Percentiles rank a stretch among this genome's conserved stretches.
phyloP scores from a whole-genome alignment of 2,113 vertebrate species.

The Asarcornis scutulata region DNA sequence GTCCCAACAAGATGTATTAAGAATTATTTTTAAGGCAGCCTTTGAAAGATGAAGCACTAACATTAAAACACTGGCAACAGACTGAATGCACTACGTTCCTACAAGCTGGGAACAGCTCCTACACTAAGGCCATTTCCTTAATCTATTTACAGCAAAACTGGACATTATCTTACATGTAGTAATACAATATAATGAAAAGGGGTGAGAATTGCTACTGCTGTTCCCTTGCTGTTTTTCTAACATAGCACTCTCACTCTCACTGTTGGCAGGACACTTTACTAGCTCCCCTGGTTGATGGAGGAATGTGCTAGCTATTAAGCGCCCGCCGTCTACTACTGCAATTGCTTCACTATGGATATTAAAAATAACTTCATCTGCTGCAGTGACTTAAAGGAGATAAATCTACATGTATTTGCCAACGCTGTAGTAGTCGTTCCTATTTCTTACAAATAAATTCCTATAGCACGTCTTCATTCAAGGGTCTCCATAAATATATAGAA shows the following conservation, averaged over 20 bases:
- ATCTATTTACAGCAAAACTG: neutral
- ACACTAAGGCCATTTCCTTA: neutral
- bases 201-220: neutral
- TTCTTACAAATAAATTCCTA: neutral
- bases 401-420: neutral
- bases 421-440: neutral
- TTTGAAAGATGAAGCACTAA: slow-evolving; percentile 20
- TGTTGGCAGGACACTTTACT: neutral
- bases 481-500: neutral
- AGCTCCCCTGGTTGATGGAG: neutral
- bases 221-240: neutral
- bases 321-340: neutral
- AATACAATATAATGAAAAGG: neutral
- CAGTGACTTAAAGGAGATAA: neutral
- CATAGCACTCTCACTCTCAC: neutral
- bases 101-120: slow-evolving; percentile 14
- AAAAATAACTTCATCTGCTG: neutral
- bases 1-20: neutral
- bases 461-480: neutral
- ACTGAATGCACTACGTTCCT: neutral
- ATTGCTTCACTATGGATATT: neutral
- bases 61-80: neutral
- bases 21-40: neutral
- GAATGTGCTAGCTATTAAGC: neutral
- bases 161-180: neutral